Evolutionary conservation across 2,888 invertebrate species (phyloP), one percentile per base, ranked within the genome.

Genomic region (Cosmopolites sordidus): DNA sequence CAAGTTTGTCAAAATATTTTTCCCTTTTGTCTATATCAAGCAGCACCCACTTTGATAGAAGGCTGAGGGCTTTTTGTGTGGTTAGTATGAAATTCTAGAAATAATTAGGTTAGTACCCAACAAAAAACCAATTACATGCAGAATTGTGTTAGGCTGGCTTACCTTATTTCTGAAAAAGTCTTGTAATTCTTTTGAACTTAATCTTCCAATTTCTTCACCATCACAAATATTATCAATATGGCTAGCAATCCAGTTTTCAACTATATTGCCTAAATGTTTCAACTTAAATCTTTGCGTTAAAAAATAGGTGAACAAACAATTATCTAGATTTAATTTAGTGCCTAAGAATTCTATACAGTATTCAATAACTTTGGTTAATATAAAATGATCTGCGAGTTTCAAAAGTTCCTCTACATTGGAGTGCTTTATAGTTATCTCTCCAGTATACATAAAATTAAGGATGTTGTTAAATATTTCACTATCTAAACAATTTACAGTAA

Each of bases 361-460:
- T 58, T 74, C 73, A 65, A 83, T 81, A 59, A 85, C 69, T 68
- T 79, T 79, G 27, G 75, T 73, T 52, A 84, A 77, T 63, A 83
- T 73, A 68, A 84, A 82, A 67, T 81, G 80, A 69, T 83, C 82
- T 11, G 84, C 79, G 48, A 84, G 69, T 59, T 79, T 74, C 39
- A 84, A 69, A 43, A 84, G 68, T 69, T 83, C 83, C 47, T 78
- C 76, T 22, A 84, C 82, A 67, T 79, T 82, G 22, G 76, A 74
- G 61, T 79, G 77, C 62, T 81, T 78, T 48, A 84, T 79, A 8
- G 78, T 77, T 51, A 75, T 78, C 60, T 75, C 76, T 4, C 84
- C 84, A 27, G 83, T 82, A 68, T 84, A 85, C 77, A 84, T 81
- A 66, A 82, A 85, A 66, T 80, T 80, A 16, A 86, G 69, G 45